Base-by-base conservation (phyloP, 1,140 invertebrate genomes). In the Bombus pascuorum region DNA sequence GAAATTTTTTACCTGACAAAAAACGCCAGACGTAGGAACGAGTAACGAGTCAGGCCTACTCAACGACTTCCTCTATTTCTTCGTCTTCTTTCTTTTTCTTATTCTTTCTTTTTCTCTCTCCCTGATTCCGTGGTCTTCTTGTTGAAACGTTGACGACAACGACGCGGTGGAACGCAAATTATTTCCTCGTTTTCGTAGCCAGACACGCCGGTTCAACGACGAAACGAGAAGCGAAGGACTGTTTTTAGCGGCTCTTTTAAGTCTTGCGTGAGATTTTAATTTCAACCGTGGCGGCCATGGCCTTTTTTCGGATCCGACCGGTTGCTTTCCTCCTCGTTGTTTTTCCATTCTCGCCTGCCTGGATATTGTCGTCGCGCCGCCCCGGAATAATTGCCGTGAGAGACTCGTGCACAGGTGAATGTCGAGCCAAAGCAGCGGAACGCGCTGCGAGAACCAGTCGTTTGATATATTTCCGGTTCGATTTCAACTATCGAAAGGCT, bases 1-100 rank as follows among this genome's bases (percentile, higher is more conserved):
- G 66, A 90, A 86, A 79, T 82, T 89, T 91, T 91, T 89, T 87
- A 82, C 81, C 86, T 86, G 89, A 84, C 89, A 90, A 90, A 90
- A 90, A 90, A 32, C 57, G 86, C 70, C 81, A 81, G 81, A 85
- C 80, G 78, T 75, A 79, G 86, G 89, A 86, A 79, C 83, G 89
- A 86, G 83, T 90, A 90, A 90, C 83, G 89, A 87, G 89, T 62
- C 72, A n/a, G 79, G 89, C 88, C 89, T 90, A 90, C 81, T 70
- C 86, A 42, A 57, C 75, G 66, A 22, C 59, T 25, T 42, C 10
- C 15, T 13, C 39, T 32, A 28, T 28, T 59, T 59, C n/a, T 59
- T 39, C 34, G 9, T 59, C 28, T 37, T 22, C 28, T n/a, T 9
- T 12, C 25, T 59, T 13, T 57, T 15, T 13, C 28, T n/a, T 32